phyloP scores from a whole-genome alignment of 2,888 invertebrate genomes.

The Amphimallon solstitiale region DNA sequence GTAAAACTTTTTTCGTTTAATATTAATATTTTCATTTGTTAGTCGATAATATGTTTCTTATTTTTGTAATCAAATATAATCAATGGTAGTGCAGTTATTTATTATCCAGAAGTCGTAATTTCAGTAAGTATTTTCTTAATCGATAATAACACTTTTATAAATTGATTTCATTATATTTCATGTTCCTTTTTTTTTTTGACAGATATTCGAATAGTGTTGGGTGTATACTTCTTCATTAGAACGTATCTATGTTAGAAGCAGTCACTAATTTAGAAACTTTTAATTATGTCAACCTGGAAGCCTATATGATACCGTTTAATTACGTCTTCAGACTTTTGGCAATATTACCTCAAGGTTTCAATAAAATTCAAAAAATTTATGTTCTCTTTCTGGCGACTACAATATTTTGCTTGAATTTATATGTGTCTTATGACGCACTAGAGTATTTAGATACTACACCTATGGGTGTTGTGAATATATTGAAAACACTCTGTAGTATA shows the following conservation, averaged over 20 bases:
- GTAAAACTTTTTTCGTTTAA: no score
- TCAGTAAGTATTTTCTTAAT: background rate
- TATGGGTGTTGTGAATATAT: conserved; percentile 9
- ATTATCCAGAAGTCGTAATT: no score
- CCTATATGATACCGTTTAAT: background rate
- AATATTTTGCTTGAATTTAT: background rate
- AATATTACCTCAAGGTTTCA: background rate
- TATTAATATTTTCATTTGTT: no score
- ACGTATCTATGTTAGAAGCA: no score
- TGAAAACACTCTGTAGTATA: background rate
- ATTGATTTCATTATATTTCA: background rate
- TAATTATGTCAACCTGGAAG: background rate
- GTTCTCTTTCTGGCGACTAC: background rate
- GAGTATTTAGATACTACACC: background rate
- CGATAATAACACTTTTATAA: background rate
- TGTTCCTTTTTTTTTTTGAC: background rate
- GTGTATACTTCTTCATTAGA: no score
- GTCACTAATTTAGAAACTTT: no score
- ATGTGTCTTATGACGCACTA: background rate
- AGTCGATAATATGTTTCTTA: no score
- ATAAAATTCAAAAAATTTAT: background rate
- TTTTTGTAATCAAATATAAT: no score
- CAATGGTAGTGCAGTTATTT: no score
- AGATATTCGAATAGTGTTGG: background rate
- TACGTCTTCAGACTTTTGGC: background rate